These are phyloP conservation scores for Nemoura dubitans DNA, from an alignment of 2,888 invertebrate genomes.

Conservation along the genomic window DNA sequence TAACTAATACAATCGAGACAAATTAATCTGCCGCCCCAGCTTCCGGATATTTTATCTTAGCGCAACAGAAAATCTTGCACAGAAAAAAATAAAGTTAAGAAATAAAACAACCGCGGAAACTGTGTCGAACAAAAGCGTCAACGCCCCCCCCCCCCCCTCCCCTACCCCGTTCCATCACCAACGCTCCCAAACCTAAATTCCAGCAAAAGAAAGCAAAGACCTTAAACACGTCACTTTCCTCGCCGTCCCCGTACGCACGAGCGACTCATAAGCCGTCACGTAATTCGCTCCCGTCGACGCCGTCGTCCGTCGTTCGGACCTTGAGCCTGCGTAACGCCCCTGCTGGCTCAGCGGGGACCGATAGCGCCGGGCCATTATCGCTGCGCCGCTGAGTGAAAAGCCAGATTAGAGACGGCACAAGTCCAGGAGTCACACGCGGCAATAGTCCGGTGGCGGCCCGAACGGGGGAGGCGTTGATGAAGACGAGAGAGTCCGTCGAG, in stretches of 20 bases:
- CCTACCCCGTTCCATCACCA: too few species aligned
- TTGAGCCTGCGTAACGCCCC: not conserved
- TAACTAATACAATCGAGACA: not conserved
- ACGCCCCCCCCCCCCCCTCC: not conserved
- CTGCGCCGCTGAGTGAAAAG: conserved; percentile 30
- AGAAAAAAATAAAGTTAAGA: too few species aligned
- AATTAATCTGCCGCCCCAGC: not conserved
- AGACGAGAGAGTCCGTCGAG: conserved; percentile 14
- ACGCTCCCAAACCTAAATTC: not conserved
- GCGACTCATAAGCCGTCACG: not conserved
- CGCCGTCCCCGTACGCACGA: not conserved
- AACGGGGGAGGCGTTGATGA: not conserved
- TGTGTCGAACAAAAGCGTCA: not conserved
- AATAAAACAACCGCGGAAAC: too few species aligned
- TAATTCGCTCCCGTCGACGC: not conserved
- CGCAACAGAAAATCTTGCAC: not conserved
- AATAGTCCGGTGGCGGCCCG: conserved; percentile 1
- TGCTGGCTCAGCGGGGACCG: not conserved
- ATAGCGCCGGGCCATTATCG: conserved; percentile 17
- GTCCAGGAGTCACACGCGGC: not conserved
- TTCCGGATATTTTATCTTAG: not conserved
- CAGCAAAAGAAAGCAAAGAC: not conserved
- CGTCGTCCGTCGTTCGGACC: not conserved
- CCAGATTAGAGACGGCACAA: conserved; percentile 16
- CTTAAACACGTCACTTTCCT: not conserved